phyloP scores from a whole-genome alignment of 1,140 invertebrate species.

The Drosophila ficusphila region DNA sequence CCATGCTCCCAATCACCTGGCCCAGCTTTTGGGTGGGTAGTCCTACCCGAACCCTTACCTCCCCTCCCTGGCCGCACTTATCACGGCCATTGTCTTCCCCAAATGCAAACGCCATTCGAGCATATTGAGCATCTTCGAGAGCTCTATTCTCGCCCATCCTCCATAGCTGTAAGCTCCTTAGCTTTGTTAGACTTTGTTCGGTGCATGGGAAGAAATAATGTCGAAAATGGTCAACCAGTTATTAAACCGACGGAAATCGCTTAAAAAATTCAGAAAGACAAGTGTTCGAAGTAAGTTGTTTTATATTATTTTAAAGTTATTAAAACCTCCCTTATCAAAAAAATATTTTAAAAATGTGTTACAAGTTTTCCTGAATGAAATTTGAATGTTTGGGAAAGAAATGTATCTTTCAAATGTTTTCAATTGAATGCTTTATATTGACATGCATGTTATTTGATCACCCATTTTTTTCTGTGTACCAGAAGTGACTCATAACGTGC shows the following conservation, averaged over 20 bases:
- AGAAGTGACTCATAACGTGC: constrained; percentile 32
- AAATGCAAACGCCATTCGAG: constrained; percentile 36
- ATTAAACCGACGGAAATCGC: not conserved
- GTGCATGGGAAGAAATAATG: not conserved
- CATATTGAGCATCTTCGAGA: constrained; percentile 39
- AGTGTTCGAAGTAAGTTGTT: too few species aligned
- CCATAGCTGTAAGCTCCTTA: constrained; percentile 38
- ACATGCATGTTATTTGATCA: too few species aligned
- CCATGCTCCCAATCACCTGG: not conserved
- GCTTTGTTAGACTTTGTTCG: constrained; percentile 19
- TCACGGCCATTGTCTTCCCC: constrained; percentile 37
- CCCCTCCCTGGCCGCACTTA: constrained; percentile 13
- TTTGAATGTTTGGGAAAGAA: not conserved
- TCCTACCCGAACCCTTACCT: not conserved
- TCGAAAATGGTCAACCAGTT: too few species aligned
- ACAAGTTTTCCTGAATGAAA: too few species aligned
- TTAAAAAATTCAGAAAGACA: not conserved
- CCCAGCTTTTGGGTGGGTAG: not conserved
- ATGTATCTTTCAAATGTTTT: too few species aligned
- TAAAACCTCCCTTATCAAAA: too few species aligned
- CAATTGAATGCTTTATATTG: too few species aligned
- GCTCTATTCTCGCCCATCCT: constrained; percentile 1
- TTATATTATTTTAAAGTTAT: not conserved
- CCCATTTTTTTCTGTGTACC: not conserved
- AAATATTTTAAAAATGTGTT: too few species aligned